Base-by-base conservation (phyloP, 2,797 vertebrate genomes). In the Rachycentron canadum region DNA sequence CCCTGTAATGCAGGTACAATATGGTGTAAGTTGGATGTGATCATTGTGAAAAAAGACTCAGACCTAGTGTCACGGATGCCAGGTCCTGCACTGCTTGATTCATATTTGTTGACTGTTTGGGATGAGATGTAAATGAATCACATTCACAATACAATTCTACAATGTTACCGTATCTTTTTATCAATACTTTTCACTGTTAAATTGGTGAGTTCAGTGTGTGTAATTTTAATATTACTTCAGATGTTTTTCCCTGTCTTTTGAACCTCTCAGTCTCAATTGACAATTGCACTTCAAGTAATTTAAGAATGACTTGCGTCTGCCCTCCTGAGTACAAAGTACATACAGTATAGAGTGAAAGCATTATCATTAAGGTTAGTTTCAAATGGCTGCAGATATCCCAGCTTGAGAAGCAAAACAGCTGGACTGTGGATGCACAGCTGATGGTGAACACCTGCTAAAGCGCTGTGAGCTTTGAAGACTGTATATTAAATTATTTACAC, bases 1-100 rank as follows among this genome's bases (percentile, higher is more conserved):
- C 58, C 58, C 17, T 41, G 14, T 25, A 30, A n/a, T 32, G 3
- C 41, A 45, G 19, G 19, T 28, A 43, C 3, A 1, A 60, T 64
- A 17, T 58, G 16, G 23, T 45, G 5, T n/a, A 4, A 17, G 9
- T 65, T 68, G 9, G 16, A 57, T 32, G 30, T 50, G 23, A 64
- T 73, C 25, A 45, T 49, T 58, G 12, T n/a, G 30, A 16, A 11
- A 62, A 34, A 49, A n/a, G 34, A 23, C 45, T 52, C 36, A n/a
- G 30, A 58, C 49, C 23, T 47, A 36, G 23, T 66, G 59, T 65
- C 30, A 50, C 28, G 26, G 49, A 13, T 52, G 49, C 43, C 43
- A 47, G 43, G 43, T 21, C 43, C 19, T 47, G 19, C 19, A 7
- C 41, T 21, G 7, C 0, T 49, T 23, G n/a, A 23, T 5, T 23